A percentile compares a stretch with the other conserved stretches of the same genome.
Evolutionary conservation across 2,888 invertebrate genomes (phyloP).

Genomic region (Allygus modestus): DNA sequence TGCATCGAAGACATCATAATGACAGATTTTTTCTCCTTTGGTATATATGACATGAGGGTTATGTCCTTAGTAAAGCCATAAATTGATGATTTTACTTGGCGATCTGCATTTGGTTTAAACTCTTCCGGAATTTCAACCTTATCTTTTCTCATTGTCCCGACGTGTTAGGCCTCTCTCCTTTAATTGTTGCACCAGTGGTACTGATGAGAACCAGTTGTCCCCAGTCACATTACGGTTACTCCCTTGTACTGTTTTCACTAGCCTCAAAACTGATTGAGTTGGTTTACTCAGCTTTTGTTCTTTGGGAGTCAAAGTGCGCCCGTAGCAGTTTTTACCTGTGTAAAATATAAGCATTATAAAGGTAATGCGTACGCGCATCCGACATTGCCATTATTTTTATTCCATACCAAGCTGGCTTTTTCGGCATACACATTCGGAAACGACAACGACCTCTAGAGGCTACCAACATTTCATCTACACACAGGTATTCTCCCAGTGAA

Average conservation of each 20-base stretch:
- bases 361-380: constrained; percentile 36
- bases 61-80: constrained; percentile 66
- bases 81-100: constrained; percentile 47
- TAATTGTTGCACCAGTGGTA: constrained; percentile 69
- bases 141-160: constrained; percentile 64
- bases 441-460: constrained; percentile 42
- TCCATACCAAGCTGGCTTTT: constrained; percentile 42
- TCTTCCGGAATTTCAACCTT: constrained; percentile 65
- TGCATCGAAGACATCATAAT: constrained; percentile 66
- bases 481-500: not conserved
- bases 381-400: constrained; percentile 39
- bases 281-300: constrained; percentile 69
- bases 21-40: constrained; percentile 39
- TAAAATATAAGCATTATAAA: constrained; percentile 50
- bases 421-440: constrained; percentile 25
- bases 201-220: constrained; percentile 72
- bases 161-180: constrained; percentile 60
- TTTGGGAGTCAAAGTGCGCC: not conserved
- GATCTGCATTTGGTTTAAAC: constrained; percentile 61
- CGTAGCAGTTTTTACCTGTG: not conserved
- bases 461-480: too few relatives aligned
- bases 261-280: constrained; percentile 70
- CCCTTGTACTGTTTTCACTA: constrained; percentile 69
- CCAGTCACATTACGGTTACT: constrained; percentile 71
- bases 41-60: constrained; percentile 64